A percentile compares a stretch with the other conserved stretches of the same genome.
Evolutionary conservation across 2,113 vertebrate genomes (phyloP).

Genomic region (Bujurquina vittata): DNA sequence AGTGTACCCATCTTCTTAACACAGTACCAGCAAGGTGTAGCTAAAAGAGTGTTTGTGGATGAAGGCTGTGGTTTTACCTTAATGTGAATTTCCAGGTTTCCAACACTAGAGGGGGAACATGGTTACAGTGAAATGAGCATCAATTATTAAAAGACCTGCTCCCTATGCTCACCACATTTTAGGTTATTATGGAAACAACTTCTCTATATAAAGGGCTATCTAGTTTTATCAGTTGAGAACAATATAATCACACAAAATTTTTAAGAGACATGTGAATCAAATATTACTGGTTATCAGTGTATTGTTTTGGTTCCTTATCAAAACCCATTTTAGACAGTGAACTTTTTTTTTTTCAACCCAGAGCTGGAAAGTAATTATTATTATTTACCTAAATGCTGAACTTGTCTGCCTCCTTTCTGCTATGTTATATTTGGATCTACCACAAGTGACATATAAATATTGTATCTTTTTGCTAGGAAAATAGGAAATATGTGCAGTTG

Average conservation of each 20-base stretch:
- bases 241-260: neutral
- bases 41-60: neutral
- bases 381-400: neutral
- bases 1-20: neutral
- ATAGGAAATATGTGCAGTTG: too few relatives aligned
- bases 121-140: neutral
- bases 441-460: neutral
- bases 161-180: neutral
- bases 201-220: neutral
- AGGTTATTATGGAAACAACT: slow-evolving; percentile 1
- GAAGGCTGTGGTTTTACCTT: neutral
- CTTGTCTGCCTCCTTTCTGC: neutral
- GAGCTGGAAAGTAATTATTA: neutral
- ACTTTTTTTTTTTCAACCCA: neutral
- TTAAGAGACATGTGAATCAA: neutral
- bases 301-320: neutral
- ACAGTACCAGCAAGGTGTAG: neutral
- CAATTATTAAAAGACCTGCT: too few relatives aligned
- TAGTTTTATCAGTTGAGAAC: neutral
- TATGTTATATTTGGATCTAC: neutral
- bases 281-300: neutral
- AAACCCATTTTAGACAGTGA: neutral
- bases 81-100: neutral
- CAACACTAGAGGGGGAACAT: slow-evolving; percentile 40
- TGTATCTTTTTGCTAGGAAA: neutral